Base-by-base conservation (phyloP, 1,140 invertebrate genomes). In the Metaphire vulgaris region DNA sequence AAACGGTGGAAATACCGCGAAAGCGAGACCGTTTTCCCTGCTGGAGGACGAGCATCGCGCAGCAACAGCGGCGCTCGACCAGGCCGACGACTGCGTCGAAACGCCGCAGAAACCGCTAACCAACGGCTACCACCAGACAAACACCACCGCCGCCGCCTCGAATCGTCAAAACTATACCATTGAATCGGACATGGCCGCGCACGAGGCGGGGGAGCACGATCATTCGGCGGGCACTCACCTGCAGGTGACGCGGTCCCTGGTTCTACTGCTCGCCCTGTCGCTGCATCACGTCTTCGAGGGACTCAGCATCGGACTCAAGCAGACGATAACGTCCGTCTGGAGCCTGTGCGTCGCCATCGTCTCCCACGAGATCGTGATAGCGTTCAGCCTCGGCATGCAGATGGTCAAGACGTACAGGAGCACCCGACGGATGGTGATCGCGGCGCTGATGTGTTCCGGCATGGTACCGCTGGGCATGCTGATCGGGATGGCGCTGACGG, bases 331-430 rank as follows among this genome's bases (percentile, higher is more conserved):
- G 0, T 88, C 91, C 86, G 91, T 92, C 83, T 87, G 92, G 68
- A 86, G 92, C 30, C 83, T 94, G 0, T 85, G 92, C 2, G 90
- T 87, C 1, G 92, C 81, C n/a, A 76, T 83, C 28, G 72, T 80
- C 12, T 78, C 91, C 12, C 92, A 93, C 85, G 93, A 93, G 84
- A 88, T 91, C 74, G 90, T 90, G 26, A 87, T 91, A 72, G 89
- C 89, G 16, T 89, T 91, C 80, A 89, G 89, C 79, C 81, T 91
- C 1, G 89, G 90, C 1, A 81, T 91, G 72, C 90, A 88, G 76
- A 81, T 91, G 14, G 87, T 92, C 21, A 90, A 91, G 33, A 31
- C 68, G 2, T 74, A 74, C 33, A 69, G 67, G 15, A 76, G 65
- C 0, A 30, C 67, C 33, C 90, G 90, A 1, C 88, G 88, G 66